Evolutionary conservation across 2,797 vertebrate genomes (phyloP), one percentile per base, ranked within the genome.

Genomic region (Myotis findleyi): DNA sequence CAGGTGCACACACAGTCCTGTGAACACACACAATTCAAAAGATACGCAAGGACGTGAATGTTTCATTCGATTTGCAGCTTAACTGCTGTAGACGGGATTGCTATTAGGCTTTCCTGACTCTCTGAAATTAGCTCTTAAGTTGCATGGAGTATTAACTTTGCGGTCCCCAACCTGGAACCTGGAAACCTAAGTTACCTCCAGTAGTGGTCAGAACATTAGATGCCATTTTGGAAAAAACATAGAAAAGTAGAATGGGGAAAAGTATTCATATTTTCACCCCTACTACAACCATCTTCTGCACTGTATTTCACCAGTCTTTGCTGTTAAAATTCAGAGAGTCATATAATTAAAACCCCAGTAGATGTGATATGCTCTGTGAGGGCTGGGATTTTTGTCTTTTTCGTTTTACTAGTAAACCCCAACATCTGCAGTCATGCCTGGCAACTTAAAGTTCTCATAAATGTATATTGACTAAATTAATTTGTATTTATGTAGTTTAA

Each of bases 141-240:
- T 18, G 6, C 17, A 59, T 71, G 64, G n/a, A 84, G 38, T 77
- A 87, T 76, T 89, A 95, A 83, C 66, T 94, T 91, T 44, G 44
- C 76, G 84, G 69, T 51, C 80, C 41, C 57, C 64, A 57, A 69
- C n/a, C 20, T 51, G 3, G 38, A 82, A 18, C 93, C 75, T 76
- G 30, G 13, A 91, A 59, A 81, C 86, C 38, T 81, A 68, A 91
- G 23, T 93, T 81, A 83, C 7, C 75, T 72, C 69, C 11, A 80
- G 18, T 86, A 69, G 17, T 75, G 64, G 16, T 55, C 55, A 76
- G 72, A 79, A 12, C 27, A 64, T 79, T 91, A 49, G 27, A 75
- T 64, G 16, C 44, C 82, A 81, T 71, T 95, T 95, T 95, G 49
- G 41, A 93, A 91, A 91, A 94, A 89, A 47, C 81, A 62, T 0